Base-by-base conservation (phyloP, 2,113 vertebrate species). In the Dasyprocta punctata region DNA sequence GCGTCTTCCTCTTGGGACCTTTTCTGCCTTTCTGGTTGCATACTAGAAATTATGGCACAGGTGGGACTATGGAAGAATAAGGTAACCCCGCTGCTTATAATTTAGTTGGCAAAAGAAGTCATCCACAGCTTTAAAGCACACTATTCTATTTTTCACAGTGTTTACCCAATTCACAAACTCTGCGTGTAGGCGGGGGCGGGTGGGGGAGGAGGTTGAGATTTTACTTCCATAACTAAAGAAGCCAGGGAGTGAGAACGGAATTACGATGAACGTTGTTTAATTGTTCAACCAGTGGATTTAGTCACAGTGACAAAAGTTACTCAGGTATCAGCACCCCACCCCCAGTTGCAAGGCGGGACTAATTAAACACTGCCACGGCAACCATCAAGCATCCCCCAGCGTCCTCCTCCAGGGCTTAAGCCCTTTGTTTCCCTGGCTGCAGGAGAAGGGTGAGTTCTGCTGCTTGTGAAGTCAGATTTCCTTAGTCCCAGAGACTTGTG, bases 291-390 rank as follows among this genome's bases (percentile, higher is more conserved):
- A n/a, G 52, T 61, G 95, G 96, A 96, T 22, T 96, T 78, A 67
- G 92, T 95, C 49, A 36, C 78, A 97, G 91, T 96, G 93, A 84
- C 56, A 96, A 61, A 90, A 84, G 94, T 95, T 98, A 49, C 86
- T 73, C 93, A 92, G 89, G 96, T 97, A 77, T 61, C 92, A 95
- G 95, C 93, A 56, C 93, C 94, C 95, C 86, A 24, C 65, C 94
- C 86, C 86, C 97, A 82, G 47, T 96, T 33, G 52, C 95, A 98
- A 97, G 95, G 80, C 26, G 28, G 44, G 61, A 52, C 96, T 98
- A 98, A 98, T 98, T 98, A 98, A 97, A 84, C 3, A 94, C 97
- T 98, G 86, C 96, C 97, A 67, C 0, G 97, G 98, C 98, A 98
- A 98, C 98, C 24, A 61, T 82, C 86, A 38, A 96, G 52, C 65